These are phyloP conservation scores for Cyphomyrmex costatus DNA, from an alignment of 1,140 invertebrate genomes.

Conservation along the genomic window DNA sequence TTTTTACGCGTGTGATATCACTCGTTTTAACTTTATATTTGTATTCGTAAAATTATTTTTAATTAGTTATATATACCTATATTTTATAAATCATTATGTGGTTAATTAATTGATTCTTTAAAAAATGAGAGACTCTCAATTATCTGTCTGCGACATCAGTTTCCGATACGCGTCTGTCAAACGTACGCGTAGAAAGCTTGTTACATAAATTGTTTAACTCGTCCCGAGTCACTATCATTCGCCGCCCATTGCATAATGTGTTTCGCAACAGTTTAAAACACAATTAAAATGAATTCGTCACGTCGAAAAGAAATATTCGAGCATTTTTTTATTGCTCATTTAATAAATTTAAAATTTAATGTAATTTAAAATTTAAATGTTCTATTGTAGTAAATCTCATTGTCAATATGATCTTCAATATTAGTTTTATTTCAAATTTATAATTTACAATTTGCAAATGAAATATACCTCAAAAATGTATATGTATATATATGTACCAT, in stretches of 20 bases:
- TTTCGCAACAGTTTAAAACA: constrained; percentile 65
- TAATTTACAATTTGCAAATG: background rate
- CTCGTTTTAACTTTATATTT: background rate
- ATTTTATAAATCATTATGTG: constrained; percentile 6
- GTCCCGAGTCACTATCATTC: constrained; percentile 58
- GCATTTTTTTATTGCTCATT: background rate
- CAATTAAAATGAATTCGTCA: constrained; percentile 30
- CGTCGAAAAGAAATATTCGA: background rate
- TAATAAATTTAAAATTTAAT: too few relatives aligned
- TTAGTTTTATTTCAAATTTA: background rate
- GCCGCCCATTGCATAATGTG: constrained; percentile 66
- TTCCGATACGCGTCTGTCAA: constrained; percentile 54
- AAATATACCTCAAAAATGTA: background rate
- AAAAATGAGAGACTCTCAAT: constrained; percentile 9
- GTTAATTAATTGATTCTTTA: constrained; percentile 41
- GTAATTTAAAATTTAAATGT: background rate
- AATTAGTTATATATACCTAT: background rate
- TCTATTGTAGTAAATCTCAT: background rate
- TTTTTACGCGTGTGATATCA: background rate
- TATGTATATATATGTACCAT: background rate
- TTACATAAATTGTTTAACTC: constrained; percentile 76
- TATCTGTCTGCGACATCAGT: background rate
- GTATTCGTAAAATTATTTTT: background rate
- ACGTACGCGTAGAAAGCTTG: constrained; percentile 68
- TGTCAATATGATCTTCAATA: background rate